Evolutionary conservation across 2,888 invertebrate species (phyloP).

Genomic region (Limnephilus rhombicus): DNA sequence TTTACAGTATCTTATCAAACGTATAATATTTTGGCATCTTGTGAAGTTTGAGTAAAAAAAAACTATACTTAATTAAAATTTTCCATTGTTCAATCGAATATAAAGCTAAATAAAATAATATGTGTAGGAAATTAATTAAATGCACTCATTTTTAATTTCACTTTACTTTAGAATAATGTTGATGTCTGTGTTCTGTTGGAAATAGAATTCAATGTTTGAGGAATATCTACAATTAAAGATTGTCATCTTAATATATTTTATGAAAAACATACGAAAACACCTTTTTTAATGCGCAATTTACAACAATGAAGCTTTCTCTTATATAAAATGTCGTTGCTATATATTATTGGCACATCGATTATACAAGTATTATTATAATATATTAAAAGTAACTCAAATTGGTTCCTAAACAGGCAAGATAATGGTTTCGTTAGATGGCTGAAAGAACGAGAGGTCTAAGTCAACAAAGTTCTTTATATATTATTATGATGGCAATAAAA

Average conservation of each 20-base stretch:
- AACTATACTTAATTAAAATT: neutral
- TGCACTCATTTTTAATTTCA: neutral
- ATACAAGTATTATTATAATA: constrained; percentile 13
- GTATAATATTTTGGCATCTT: neutral
- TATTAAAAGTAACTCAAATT: constrained; percentile 3
- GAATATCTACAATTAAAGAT: constrained; percentile 35
- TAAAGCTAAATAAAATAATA: neutral
- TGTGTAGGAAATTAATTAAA: neutral
- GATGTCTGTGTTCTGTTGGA: neutral
- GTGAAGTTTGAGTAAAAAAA: neutral
- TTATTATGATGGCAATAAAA: neutral
- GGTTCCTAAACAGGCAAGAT: neutral
- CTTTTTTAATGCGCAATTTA: constrained; percentile 25
- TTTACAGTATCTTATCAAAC: neutral
- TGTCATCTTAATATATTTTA: constrained; percentile 41
- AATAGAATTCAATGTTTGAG: neutral
- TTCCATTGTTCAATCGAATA: neutral
- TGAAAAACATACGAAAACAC: constrained; percentile 39
- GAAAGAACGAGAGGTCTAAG: neutral
- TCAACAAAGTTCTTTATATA: neutral
- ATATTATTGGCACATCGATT: constrained; percentile 55
- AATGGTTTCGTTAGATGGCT: constrained; percentile 10
- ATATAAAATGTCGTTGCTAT: constrained; percentile 58
- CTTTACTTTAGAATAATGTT: neutral
- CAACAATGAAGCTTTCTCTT: constrained; percentile 33